Base-by-base conservation (phyloP, 1,140 invertebrate genomes). In the Heliconius himera region DNA sequence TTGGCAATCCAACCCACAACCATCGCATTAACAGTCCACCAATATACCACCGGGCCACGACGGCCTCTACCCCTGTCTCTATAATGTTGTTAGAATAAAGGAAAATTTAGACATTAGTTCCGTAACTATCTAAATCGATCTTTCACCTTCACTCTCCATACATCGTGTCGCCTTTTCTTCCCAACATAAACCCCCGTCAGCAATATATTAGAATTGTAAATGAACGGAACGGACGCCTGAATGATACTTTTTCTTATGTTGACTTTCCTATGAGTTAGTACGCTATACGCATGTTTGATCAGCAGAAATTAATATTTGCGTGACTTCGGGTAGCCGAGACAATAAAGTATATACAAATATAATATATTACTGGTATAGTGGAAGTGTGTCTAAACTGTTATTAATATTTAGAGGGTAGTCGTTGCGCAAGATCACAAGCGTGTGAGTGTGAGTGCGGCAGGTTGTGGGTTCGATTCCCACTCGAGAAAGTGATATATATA, bases 191-290 rank as follows among this genome's bases (percentile, higher is more conserved):
- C 22, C 29, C 22, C 11, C 29, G n/a, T 49, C 73, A 74, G 4
- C 3, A 33, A 46, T 74, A 33, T 74, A 74, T 74, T 74, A 74
- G 46, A 74, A 74, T 74, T 74, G 73, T 74, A 74, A 74, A 74
- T 74, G 46, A 26, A n/a, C n/a, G n/a, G 16, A 6, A 33, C 3
- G 41, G 38, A 73, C 22, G 73, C n/a, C 46, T 29, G 11, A 54
- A 33, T 73, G 41, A 13, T 49, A 29, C 4, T 74, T 74, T 74
- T 54, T 54, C 20, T 36, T 11, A 36, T 20, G 22, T 51, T 74
- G 73, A 51, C 49, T 49, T 74, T 51, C 22, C 51, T 51, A 49
- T 73, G 20, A 38, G n/a, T 41, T 51, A 49, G 46, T 73, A 26
- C 2, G n/a, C 72, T 8, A 22, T 22, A 51, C 26, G 73, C 26